A percentile compares a stretch with the other conserved stretches of the same genome.
These are phyloP conservation scores for Xenentodon cancila DNA, from an alignment of 2,797 vertebrate genomes.

Conservation along the genomic window DNA sequence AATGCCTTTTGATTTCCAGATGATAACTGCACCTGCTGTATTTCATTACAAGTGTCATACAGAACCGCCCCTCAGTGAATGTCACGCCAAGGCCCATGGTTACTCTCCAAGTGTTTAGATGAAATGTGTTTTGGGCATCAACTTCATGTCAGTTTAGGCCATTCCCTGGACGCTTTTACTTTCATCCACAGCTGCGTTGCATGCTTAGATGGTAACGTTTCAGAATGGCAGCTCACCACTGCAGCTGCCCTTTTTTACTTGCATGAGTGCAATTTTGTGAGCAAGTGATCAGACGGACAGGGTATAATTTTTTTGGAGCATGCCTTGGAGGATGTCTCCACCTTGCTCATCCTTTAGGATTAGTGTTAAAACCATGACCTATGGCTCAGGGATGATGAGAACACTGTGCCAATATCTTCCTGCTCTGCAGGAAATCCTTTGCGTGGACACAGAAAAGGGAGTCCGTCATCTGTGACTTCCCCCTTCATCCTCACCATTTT, in stretches of 20 bases:
- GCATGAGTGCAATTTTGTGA: constrained; percentile 13
- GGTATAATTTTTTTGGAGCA: constrained; percentile 63
- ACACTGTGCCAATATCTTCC: constrained; percentile 68
- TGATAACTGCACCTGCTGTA: constrained; percentile 44
- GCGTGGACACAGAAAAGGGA: constrained; percentile 36
- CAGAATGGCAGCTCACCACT: constrained; percentile 34
- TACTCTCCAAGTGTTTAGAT: constrained; percentile 8
- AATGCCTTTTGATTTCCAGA: constrained; percentile 32
- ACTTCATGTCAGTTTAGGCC: constrained; percentile 12
- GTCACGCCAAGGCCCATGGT: constrained; percentile 26
- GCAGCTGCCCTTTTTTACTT: constrained; percentile 48
- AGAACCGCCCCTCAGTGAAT: constrained; percentile 12
- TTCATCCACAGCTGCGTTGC: constrained; percentile 18
- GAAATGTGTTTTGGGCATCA: constrained; percentile 15
- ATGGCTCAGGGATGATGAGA: constrained; percentile 68
- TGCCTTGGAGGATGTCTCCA: constrained; percentile 64
- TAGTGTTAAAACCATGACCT: constrained; percentile 75
- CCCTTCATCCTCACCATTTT: too few relatives aligned
- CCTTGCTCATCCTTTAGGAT: constrained; percentile 74
- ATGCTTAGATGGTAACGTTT: not conserved
- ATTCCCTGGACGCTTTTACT: not conserved
- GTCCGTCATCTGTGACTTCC: constrained; percentile 20
- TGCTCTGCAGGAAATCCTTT: constrained; percentile 41
- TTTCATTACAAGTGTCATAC: constrained; percentile 22
- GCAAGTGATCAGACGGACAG: constrained; percentile 44